Conservation (phyloP, 2,797 vertebrate species). For the Galago senegalensis region DNA sequence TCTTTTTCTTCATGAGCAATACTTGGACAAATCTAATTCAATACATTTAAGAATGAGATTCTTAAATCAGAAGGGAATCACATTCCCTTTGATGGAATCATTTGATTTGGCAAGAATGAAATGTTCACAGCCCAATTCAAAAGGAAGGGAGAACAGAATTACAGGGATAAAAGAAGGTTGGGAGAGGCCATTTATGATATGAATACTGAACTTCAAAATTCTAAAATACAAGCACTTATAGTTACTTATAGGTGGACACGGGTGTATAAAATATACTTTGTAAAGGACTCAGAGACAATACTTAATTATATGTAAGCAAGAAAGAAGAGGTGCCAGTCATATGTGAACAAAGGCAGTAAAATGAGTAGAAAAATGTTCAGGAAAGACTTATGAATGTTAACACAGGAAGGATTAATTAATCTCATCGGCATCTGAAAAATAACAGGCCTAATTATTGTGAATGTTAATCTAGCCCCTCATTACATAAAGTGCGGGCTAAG, state of each 20-base stretch:
- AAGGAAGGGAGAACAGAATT: background rate
- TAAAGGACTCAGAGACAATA: no score
- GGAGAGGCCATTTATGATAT: background rate
- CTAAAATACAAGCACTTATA: background rate
- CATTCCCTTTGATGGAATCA: slow-evolving; percentile 28
- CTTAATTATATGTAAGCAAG: background rate
- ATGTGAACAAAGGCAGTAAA: background rate
- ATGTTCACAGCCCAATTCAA: background rate
- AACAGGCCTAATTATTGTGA: background rate
- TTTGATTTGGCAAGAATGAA: slow-evolving; percentile 7
- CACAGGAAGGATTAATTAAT: background rate
- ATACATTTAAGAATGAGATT: background rate
- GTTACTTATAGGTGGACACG: background rate
- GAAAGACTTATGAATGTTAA: slow-evolving; percentile 1
- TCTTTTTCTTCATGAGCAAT: slow-evolving; percentile 17
- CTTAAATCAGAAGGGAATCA: background rate
- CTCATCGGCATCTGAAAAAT: background rate
- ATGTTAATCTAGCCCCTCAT: background rate
- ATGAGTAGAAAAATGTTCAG: slow-evolving; percentile 22
- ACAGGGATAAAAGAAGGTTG: background rate
- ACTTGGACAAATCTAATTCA: background rate
- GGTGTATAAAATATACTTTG: background rate
- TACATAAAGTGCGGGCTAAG: background rate
- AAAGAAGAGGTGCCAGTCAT: background rate
- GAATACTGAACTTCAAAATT: slow-evolving; percentile 21